A percentile compares a stretch with the other conserved stretches of the same genome.
phyloP scores from a whole-genome alignment of 2,888 invertebrate species.

The Gnatocerus cornutus region DNA sequence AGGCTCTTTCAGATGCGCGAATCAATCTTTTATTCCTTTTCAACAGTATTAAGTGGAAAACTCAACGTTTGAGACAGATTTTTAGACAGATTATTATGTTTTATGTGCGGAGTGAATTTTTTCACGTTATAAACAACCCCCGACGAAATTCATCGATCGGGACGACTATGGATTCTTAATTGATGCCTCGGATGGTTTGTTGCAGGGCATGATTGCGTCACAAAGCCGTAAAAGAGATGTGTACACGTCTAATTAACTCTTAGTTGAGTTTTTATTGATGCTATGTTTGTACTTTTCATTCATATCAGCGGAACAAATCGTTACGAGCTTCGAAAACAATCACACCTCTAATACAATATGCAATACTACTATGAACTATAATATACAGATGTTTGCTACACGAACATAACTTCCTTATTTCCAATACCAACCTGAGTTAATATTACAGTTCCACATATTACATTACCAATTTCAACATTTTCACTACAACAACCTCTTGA shows the following conservation, averaged over 20 bases:
- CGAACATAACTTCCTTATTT: too few species aligned
- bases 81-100: slow-evolving; percentile 63
- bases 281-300: slow-evolving; percentile 4
- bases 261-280: slow-evolving; percentile 17
- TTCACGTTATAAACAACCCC: slow-evolving; percentile 8
- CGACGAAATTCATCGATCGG: slow-evolving; percentile 21
- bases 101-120: slow-evolving; percentile 44
- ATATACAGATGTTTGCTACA: too few species aligned
- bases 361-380: background rate
- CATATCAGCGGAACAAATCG: background rate
- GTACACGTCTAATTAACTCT: slow-evolving; percentile 31
- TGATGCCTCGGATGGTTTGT: background rate
- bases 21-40: slow-evolving; percentile 64
- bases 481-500: too few species aligned
- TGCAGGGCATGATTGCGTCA: slow-evolving; percentile 3
- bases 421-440: too few species aligned
- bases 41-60: slow-evolving; percentile 65
- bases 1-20: slow-evolving; percentile 53
- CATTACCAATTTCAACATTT: too few species aligned
- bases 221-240: slow-evolving; percentile 15
- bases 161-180: slow-evolving; percentile 5
- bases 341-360: background rate
- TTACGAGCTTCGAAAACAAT: background rate
- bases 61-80: slow-evolving; percentile 63
- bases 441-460: too few species aligned